Conservation (phyloP, 2,113 vertebrate genomes). For the Gallinago jamesoni region DNA sequence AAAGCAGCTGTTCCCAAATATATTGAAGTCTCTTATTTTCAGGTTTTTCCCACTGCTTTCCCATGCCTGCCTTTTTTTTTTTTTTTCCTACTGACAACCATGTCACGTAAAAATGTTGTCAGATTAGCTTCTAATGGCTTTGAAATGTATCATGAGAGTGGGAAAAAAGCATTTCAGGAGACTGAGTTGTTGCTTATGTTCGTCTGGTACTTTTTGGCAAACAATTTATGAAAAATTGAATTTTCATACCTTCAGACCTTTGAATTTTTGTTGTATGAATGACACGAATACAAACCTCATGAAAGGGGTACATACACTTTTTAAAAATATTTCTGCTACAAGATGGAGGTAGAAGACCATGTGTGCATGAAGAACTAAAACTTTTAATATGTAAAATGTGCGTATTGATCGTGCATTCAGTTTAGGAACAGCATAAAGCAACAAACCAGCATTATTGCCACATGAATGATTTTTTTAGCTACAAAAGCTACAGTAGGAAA, state of each 20-base stretch:
- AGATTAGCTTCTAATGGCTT: conserved; percentile 30
- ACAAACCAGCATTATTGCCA: background rate
- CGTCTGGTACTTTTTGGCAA: background rate
- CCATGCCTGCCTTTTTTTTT: background rate
- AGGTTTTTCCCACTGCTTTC: conserved; percentile 27
- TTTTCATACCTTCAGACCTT: background rate
- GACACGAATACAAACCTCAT: background rate
- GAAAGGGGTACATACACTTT: background rate
- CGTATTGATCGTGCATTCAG: background rate
- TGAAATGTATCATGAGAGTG: background rate
- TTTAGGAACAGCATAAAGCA: background rate
- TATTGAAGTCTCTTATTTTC: background rate
- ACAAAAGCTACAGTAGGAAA: background rate
- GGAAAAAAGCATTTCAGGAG: background rate
- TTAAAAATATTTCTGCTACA: background rate
- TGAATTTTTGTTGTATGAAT: background rate
- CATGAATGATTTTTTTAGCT: background rate
- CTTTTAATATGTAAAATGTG: background rate
- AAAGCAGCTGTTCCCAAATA: conserved; percentile 28
- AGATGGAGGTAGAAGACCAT: background rate
- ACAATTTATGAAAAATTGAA: background rate
- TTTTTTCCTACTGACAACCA: conserved; percentile 8
- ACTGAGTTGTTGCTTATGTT: background rate
- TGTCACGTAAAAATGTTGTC: conserved; percentile 8
- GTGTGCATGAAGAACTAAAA: background rate